Base-by-base conservation (phyloP, 2,113 vertebrate species). In the Saccopteryx leptura region DNA sequence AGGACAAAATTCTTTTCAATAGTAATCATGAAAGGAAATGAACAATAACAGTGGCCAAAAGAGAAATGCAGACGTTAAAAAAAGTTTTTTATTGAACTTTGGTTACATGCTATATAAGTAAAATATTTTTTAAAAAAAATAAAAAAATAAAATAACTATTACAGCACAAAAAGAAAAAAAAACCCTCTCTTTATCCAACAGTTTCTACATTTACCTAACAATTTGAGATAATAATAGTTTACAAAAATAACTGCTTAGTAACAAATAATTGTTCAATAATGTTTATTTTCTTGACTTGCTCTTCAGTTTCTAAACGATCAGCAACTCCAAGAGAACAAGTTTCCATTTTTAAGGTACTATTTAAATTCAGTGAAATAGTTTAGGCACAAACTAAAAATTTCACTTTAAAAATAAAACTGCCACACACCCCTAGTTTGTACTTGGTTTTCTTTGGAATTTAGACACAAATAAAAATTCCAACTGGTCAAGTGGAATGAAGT, bases 241-340 rank as follows among this genome's bases (percentile, higher is more conserved):
- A 76, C n/a, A 28, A 82, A 74, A 93, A 81, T 61, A 86, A 89
- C 58, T 83, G n/a, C 66, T 33, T 15, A 80, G 13, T 46, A 74
- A 58, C 24, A 66, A 72, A 71, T n/a, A n/a, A 56, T 76, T 23
- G 3, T 76, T 82, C 8, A 8, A 23, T 19, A n/a, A 48, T 3
- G 1, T 48, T 93, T 91, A n/a, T 91, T 94, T 84, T 66, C 69
- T 84, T 84, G 23, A 60, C 56, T 68, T 33, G 31, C 54, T 78
- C 74, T 93, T 93, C 61, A 54, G 50, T 74, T 91, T 96, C 83
- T 69, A 63, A 83, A 66, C 46, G 26, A 54, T 23, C 66, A 72
- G 79, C 31, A 79, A 52, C 54, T 89, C 63, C 50, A 19, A 88
- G 61, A 63, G 85, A 93, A 54, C 14, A 63, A 17, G 89, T 93